These are phyloP conservation scores for Xestia xanthographa DNA, from an alignment of 2,888 invertebrate species.

Conservation along the genomic window DNA sequence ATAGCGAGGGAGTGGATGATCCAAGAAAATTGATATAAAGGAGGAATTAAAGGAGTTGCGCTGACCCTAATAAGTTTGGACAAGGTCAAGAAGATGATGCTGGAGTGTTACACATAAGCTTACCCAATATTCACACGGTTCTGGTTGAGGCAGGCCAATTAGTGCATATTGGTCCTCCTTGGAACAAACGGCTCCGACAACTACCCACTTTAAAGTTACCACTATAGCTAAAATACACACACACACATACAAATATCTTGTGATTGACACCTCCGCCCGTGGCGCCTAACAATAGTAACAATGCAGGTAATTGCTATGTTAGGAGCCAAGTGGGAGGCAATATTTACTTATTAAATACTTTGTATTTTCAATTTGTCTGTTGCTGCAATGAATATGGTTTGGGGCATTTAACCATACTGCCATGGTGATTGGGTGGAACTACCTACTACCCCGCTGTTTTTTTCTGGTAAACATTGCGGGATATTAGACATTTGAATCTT, in stretches of 20 bases:
- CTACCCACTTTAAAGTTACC: background rate
- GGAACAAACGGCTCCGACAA: background rate
- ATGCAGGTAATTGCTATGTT: background rate
- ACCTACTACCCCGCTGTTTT: background rate
- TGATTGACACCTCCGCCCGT: background rate
- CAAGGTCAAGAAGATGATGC: background rate
- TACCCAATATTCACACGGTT: background rate
- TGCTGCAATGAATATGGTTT: background rate
- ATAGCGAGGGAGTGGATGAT: background rate
- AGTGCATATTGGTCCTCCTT: background rate
- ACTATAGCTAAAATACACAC: background rate
- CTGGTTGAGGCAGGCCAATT: background rate
- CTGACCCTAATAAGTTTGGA: no score
- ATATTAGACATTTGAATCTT: background rate
- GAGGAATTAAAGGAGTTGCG: no score
- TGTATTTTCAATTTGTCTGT: background rate
- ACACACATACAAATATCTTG: background rate
- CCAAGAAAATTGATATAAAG: no score
- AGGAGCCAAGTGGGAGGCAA: background rate
- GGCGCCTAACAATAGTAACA: background rate
- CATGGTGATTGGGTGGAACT: background rate
- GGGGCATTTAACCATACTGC: background rate
- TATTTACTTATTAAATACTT: conserved; percentile 4
- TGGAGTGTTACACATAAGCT: background rate
- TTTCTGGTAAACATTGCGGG: background rate